These are phyloP conservation scores for Zosterops japonicus DNA, from an alignment of 2,113 vertebrate species.

Conservation along the genomic window DNA sequence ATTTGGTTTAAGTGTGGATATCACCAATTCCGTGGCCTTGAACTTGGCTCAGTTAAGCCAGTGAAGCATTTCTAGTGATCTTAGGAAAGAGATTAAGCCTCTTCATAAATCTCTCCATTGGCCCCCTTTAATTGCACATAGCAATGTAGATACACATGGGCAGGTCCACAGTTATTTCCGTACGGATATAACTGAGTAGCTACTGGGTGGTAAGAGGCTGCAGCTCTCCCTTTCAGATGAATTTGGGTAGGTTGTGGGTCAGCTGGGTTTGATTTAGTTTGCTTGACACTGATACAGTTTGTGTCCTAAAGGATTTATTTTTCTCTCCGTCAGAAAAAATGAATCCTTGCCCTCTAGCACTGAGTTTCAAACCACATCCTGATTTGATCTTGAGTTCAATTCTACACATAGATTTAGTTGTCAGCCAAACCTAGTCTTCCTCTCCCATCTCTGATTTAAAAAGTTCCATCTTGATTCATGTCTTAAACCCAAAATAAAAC, in stretches of 20 bases:
- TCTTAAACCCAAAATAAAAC: background rate
- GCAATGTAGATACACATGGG: background rate
- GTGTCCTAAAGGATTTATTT: background rate
- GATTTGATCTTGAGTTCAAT: background rate
- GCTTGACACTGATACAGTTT: background rate
- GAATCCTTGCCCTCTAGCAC: background rate
- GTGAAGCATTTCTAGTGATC: background rate
- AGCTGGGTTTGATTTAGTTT: background rate
- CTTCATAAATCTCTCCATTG: background rate
- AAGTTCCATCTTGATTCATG: background rate
- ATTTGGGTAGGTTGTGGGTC: background rate
- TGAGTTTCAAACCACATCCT: background rate
- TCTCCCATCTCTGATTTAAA: background rate
- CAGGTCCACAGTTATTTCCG: background rate
- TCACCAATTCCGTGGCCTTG: background rate
- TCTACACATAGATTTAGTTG: background rate
- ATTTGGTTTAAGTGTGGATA: background rate
- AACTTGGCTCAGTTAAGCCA: background rate
- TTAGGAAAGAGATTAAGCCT: background rate
- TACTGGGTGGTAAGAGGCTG: background rate
- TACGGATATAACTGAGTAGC: background rate
- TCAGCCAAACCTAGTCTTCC: background rate
- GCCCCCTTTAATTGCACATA: background rate
- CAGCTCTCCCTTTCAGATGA: background rate
- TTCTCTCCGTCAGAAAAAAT: background rate